phyloP scores from a whole-genome alignment of 23 tunicate genomes.

The Diplosoma virens region DNA sequence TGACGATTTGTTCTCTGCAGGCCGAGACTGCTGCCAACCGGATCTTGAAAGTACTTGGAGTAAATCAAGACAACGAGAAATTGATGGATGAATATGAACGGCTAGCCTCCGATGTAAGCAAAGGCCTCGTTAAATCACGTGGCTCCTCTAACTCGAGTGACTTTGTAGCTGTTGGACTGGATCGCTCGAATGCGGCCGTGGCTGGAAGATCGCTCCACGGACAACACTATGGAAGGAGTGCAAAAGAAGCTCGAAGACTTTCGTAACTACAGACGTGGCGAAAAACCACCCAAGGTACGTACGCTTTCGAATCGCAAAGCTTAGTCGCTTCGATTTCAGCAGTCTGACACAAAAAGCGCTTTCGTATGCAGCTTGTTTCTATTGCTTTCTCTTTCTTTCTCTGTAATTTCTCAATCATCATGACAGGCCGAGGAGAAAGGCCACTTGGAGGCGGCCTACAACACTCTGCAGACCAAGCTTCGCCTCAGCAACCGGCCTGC shows the following conservation, averaged over 20 bases:
- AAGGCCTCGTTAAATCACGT: neutral
- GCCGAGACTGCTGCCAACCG: slow-evolving; percentile 99
- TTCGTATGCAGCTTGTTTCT: no score
- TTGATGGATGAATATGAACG: slow-evolving; percentile 99
- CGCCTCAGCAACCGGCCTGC: slow-evolving; percentile 97
- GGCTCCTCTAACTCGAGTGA: neutral
- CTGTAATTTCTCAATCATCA: neutral
- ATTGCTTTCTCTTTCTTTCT: neutral
- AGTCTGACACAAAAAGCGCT: no score
- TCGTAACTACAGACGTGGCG: slow-evolving; percentile 87
- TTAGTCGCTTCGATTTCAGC: no score
- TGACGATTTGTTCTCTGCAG: slow-evolving; percentile 21
- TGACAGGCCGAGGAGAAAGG: slow-evolving; percentile 98
- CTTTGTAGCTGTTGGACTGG: slow-evolving; percentile 87
- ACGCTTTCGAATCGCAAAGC: neutral
- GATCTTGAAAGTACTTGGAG: slow-evolving; percentile 93
- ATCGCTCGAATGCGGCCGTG: slow-evolving; percentile 92
- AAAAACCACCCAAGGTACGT: slow-evolving; percentile 96
- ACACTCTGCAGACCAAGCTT: slow-evolving; percentile 98
- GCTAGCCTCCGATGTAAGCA: slow-evolving; percentile 97
- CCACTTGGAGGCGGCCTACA: slow-evolving; percentile 93
- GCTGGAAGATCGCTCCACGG: slow-evolving; percentile 96
- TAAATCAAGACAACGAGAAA: slow-evolving; percentile 97
- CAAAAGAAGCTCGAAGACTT: slow-evolving; percentile 91
- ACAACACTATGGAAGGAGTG: slow-evolving; percentile 98